A percentile compares a stretch with the other conserved stretches of the same genome.
These are phyloP conservation scores for Rapana venosa DNA, from an alignment of 2,888 invertebrate genomes.

Conservation along the genomic window DNA sequence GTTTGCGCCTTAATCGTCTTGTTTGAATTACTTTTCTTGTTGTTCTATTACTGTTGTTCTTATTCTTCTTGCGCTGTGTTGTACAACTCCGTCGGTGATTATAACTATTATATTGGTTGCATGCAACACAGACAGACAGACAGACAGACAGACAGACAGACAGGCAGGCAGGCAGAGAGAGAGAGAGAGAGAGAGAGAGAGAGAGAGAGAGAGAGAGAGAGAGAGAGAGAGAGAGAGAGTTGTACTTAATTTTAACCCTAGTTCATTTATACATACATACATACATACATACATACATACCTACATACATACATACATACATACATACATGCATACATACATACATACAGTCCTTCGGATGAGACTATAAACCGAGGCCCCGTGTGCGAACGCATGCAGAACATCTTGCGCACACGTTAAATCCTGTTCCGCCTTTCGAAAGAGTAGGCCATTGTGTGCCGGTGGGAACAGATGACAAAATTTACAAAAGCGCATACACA, in stretches of 20 bases:
- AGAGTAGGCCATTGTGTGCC: no score
- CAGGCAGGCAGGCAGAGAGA: not conserved
- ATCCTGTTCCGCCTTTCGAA: no score
- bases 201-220: conserved; percentile 32
- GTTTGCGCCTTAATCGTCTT: not conserved
- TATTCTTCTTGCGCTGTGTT: not conserved
- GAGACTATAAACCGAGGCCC: no score
- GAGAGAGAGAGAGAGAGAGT: not conserved
- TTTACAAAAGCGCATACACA: no score
- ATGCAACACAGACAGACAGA: not conserved
- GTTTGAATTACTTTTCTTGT: not conserved
- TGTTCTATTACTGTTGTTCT: not conserved
- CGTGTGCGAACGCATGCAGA: no score
- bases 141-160: not conserved
- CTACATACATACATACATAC: not conserved
- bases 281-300: not conserved
- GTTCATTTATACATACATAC: not conserved
- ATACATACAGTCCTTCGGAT: no score
- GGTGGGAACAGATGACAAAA: no score
- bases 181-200: conserved; percentile 37
- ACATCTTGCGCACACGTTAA: no score
- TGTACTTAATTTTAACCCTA: no score
- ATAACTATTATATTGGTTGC: no score
- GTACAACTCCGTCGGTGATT: not conserved
- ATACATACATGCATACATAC: not conserved